phyloP scores from a whole-genome alignment of 2,888 invertebrate species.

The Nephrocerus scutellatus region DNA sequence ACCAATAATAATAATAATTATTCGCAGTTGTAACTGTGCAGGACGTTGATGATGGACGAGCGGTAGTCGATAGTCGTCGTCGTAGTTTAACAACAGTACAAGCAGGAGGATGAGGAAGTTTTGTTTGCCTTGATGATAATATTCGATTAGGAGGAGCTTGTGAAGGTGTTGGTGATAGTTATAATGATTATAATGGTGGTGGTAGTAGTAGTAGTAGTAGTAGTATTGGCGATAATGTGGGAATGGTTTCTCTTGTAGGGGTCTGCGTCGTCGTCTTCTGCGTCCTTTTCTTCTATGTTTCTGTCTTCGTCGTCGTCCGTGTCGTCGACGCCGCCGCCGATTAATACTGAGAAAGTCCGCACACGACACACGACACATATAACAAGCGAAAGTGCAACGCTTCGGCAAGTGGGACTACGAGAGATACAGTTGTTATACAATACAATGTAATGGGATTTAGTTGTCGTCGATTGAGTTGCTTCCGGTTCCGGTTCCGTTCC shows the following conservation, averaged over 20 bases:
- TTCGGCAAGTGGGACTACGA: too few relatives aligned
- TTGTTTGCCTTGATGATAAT: constrained; percentile 5
- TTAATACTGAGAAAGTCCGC: constrained; percentile 32
- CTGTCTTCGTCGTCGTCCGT: constrained; percentile 32
- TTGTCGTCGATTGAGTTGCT: too few relatives aligned
- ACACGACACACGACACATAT: constrained; percentile 36
- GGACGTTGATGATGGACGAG: too few relatives aligned
- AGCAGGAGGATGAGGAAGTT: constrained; percentile 4
- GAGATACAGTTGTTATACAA: too few relatives aligned
- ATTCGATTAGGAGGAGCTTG: neutral
- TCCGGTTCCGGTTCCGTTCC: too few relatives aligned
- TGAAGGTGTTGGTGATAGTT: too few relatives aligned
- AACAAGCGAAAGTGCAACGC: too few relatives aligned
- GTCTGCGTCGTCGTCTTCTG: constrained; percentile 3
- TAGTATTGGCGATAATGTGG: too few relatives aligned
- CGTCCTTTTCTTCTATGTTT: constrained; percentile 24
- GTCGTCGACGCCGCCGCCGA: constrained; percentile 29
- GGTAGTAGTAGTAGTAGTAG: constrained; percentile 15
- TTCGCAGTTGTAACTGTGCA: too few relatives aligned
- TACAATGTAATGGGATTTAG: too few relatives aligned
- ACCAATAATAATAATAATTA: too few relatives aligned
- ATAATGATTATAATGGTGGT: constrained; percentile 4
- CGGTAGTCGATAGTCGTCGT: too few relatives aligned
- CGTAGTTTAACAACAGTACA: constrained; percentile 21
- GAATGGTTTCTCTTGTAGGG: neutral